Base-by-base conservation (phyloP, 1,140 invertebrate genomes). In the Paraescarpia echinospica region DNA sequence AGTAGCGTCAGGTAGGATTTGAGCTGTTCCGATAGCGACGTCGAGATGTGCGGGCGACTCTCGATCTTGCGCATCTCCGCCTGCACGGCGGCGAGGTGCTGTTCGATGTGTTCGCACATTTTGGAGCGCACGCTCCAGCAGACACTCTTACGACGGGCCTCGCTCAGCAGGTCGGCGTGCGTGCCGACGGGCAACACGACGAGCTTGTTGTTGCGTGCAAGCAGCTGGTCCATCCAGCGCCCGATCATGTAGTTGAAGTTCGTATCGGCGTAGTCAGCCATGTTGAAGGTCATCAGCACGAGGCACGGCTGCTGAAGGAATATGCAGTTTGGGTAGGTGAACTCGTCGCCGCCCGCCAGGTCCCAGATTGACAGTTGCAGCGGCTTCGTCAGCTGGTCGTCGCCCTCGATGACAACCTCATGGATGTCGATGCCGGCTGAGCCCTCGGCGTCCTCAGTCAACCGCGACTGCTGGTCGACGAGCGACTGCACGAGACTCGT, bases 181-280 rank as follows among this genome's bases (percentile, higher is more conserved):
- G 95, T 96, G 77, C 94, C 95, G 14, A 96, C 95, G 18, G 95
- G 92, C 5, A 96, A 51, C 1, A 95, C 94, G 8, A 94, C 94
- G 14, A 95, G 91, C 90, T 94, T 95, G 93, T 96, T 96, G 35
- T 94, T 95, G 93, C 95, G 95, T 5, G 95, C 94, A 34, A 96
- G 94, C 94, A 96, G 95, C 95, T 95, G 95, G 91, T 96, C 95
- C 90, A 96, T 94, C 95, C 95, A 96, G 0, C 93, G 94, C 2
- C 95, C 95, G 27, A 96, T 94, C 91, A 94, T 93, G 27, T 95
- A 94, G 5, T 94, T 88, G 92, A 96, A 96, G 9, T 93, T 93
- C 9, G 94, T 93, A 0, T 93, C 59, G 33, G 89, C 93, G 93
- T 95, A 96, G 14, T 94, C 94, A n/a, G 94, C 93, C 94, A 96